A percentile compares a stretch with the other conserved stretches of the same genome.
phyloP scores from a whole-genome alignment of 2,888 invertebrate species.

The Yponomeuta cagnagella region DNA sequence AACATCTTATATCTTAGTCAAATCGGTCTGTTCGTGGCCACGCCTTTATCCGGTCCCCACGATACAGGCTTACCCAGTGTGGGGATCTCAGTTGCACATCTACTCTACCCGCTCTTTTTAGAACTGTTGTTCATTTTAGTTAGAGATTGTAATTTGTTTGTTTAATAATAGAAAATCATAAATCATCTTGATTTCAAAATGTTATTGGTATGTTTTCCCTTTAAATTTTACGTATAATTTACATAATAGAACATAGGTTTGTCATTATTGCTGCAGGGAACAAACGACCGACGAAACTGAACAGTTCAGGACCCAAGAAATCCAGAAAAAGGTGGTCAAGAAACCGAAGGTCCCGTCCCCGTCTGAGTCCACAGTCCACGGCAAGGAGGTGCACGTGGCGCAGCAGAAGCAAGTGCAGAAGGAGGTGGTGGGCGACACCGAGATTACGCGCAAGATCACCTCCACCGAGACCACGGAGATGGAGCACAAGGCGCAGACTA shows the following conservation, averaged over 20 bases:
- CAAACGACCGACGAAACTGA: conserved; percentile 72
- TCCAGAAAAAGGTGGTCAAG: conserved; percentile 60
- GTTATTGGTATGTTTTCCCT: too few species aligned
- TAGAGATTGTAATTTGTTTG: too few species aligned
- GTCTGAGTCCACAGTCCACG: conserved; percentile 90
- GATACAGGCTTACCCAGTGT: too few species aligned
- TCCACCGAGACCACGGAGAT: conserved; percentile 95
- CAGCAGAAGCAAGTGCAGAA: conserved; percentile 94
- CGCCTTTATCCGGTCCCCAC: too few species aligned
- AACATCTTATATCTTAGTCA: too few species aligned
- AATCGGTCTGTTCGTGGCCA: too few species aligned
- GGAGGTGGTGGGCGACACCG: conserved; percentile 89
- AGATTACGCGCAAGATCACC: conserved; percentile 93
- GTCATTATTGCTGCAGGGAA: conserved; percentile 66
- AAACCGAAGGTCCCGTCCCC: conserved; percentile 81
- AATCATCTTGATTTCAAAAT: too few species aligned
- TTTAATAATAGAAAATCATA: too few species aligned
- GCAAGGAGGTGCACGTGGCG: conserved; percentile 89
- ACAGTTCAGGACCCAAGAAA: conserved; percentile 43
- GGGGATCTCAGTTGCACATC: too few species aligned
- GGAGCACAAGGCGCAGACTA: conserved; percentile 91
- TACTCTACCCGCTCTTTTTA: too few species aligned
- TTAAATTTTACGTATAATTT: not conserved
- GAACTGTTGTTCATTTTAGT: too few species aligned
- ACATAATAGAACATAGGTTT: not conserved